Evolutionary conservation across 2,113 vertebrate species (phyloP), one percentile per base, ranked within the genome.

Genomic region (Hemichromis elongatus): DNA sequence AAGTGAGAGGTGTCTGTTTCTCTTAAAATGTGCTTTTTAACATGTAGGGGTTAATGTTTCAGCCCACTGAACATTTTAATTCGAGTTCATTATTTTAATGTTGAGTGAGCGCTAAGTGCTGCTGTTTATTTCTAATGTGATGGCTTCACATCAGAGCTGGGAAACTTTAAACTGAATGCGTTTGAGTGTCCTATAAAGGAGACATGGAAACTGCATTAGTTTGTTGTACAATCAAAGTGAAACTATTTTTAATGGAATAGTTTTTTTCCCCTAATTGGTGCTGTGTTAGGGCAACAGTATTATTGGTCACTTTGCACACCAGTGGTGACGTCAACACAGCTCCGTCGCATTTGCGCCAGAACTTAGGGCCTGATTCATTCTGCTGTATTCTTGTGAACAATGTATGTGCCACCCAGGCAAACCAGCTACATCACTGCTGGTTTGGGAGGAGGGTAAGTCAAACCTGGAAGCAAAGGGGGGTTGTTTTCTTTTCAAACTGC

Each of bases 341-440:
- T 63, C 33, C 59, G n/a, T 0, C 37, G 33, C 59, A 63, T 12
- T 63, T 21, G n/a, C 37, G n/a, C 2, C 0, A 0, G 6, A 7
- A 10, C 59, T 63, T 42, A 40, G 61, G 0, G 19, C n/a, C 40
- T 0, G 7, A 42, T 11, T 42, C 35, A 7, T 24, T 21, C 35
- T 40, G 35, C n/a, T 24, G n/a, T 14, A 14, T 1, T 11, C n/a
- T 68, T 66, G 19, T 66, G 19, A 66, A 40, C 3, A 6, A 66
- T 66, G 61, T 33, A 33, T 66, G 33, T 0, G 61, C 33, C 61
- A 40, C 33, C 2, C 19, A 40, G 19, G n/a, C 2, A 42, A 42
- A 42, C n/a, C 37, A 24, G 12, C 37, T 9, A 26, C 7, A 0
- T 40, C 61, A 66, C 19, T 6, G 1, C 63, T 24, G 37, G 5